A percentile compares a stretch with the other conserved stretches of the same genome.
Conservation (phyloP, 2,113 vertebrate genomes). For the Heterochromis multidens region DNA sequence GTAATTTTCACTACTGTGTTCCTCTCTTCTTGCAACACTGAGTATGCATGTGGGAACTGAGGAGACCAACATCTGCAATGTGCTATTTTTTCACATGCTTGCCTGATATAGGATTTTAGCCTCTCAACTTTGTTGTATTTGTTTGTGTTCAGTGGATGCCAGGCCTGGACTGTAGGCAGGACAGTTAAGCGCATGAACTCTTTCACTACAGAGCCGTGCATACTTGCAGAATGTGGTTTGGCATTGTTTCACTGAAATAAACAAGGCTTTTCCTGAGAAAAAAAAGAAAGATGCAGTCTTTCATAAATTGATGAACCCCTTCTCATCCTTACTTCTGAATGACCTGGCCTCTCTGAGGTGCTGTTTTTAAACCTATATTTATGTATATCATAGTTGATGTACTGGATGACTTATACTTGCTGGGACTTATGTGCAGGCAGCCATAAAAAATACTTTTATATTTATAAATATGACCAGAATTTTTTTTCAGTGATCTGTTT, state of each 20-base stretch:
- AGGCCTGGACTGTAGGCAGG: background rate
- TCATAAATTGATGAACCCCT: no score
- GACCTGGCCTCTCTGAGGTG: background rate
- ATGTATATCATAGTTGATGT: no score
- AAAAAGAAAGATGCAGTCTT: background rate
- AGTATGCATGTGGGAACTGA: rapidly evolving
- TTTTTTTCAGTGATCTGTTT: background rate
- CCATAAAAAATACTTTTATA: background rate
- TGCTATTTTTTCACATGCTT: background rate
- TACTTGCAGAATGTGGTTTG: no score
- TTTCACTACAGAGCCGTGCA: no score
- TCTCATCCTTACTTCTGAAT: background rate
- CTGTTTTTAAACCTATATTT: rapidly evolving
- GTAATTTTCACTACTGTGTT: background rate
- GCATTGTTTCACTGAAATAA: no score
- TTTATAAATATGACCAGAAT: background rate
- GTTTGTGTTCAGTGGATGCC: background rate
- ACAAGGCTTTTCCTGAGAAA: no score
- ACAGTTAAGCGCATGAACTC: background rate
- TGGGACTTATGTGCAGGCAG: background rate
- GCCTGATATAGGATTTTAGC: background rate
- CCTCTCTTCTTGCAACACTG: background rate
- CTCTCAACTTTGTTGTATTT: background rate
- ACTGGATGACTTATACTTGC: no score
- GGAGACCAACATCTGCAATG: background rate